A percentile compares a stretch with the other conserved stretches of the same genome.
Evolutionary conservation across 2,797 vertebrate genomes (phyloP).

Genomic region (Sparidentex hasta): DNA sequence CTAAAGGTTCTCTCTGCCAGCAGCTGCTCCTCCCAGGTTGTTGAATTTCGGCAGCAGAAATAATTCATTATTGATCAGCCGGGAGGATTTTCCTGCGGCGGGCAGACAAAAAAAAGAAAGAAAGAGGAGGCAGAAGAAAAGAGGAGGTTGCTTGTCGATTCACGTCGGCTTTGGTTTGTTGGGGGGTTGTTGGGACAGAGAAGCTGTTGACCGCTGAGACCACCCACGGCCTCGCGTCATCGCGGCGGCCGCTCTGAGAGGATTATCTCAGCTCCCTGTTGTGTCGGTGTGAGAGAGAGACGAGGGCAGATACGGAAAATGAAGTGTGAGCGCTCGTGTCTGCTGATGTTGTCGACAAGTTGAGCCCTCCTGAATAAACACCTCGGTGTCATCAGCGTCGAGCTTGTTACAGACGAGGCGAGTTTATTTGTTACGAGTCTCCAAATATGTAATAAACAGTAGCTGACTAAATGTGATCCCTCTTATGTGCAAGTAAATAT

Average conservation of each 20-base stretch:
- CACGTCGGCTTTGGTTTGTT: conserved; percentile 19
- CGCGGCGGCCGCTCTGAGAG: conserved; percentile 29
- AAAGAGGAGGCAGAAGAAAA: not conserved
- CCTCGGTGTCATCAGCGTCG: too few relatives aligned
- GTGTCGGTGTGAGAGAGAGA: conserved; percentile 34
- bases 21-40: not conserved
- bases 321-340: not conserved
- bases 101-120: not conserved
- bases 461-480: too few relatives aligned
- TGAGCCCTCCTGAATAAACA: not conserved
- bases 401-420: too few relatives aligned
- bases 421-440: too few relatives aligned
- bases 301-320: conserved; percentile 1
- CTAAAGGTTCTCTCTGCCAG: not conserved
- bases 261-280: conserved; percentile 57
- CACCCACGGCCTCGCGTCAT: conserved; percentile 67
- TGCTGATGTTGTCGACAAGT: not conserved
- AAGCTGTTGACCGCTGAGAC: conserved; percentile 50
- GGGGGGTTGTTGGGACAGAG: conserved; percentile 5
- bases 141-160: conserved; percentile 20
- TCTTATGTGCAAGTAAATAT: too few relatives aligned
- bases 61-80: not conserved
- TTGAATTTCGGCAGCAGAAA: not conserved
- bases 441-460: too few relatives aligned
- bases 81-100: not conserved